Conservation (phyloP, 2,113 vertebrate species). For the Sakesphorus luctuosus region DNA sequence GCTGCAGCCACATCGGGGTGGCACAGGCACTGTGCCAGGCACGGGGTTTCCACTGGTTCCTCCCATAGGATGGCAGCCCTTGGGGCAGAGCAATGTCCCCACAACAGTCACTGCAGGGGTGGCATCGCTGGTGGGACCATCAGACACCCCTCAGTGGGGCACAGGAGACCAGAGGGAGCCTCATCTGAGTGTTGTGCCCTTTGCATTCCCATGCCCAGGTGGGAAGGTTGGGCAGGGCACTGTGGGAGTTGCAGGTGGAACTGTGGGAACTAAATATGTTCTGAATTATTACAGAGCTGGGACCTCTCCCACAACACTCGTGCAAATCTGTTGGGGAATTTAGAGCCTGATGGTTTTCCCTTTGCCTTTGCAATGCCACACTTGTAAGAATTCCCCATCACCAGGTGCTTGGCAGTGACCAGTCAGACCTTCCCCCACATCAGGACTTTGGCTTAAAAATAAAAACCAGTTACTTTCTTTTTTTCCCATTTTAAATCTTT, state of each 20-base stretch:
- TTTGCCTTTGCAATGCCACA: neutral
- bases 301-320: neutral
- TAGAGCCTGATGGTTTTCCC: neutral
- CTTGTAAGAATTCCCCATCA: neutral
- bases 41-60: fast-evolving
- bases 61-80: neutral
- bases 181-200: neutral
- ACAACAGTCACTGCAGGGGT: fast-evolving
- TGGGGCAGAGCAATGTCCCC: neutral
- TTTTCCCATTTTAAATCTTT: neutral
- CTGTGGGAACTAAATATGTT: neutral
- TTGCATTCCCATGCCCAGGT: fast-evolving
- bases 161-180: too few relatives aligned
- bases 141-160: neutral
- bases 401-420: neutral
- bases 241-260: neutral
- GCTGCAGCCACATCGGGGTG: neutral
- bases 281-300: fast-evolving
- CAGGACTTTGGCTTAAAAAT: neutral
- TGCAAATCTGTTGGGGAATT: neutral
- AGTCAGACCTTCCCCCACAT: neutral
- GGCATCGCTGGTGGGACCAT: fast-evolving
- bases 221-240: too few relatives aligned
- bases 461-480: neutral
- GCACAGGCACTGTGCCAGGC: neutral